Evolutionary conservation across 2,113 vertebrate genomes (phyloP).

Genomic region (Nyctibius bracteatus): DNA sequence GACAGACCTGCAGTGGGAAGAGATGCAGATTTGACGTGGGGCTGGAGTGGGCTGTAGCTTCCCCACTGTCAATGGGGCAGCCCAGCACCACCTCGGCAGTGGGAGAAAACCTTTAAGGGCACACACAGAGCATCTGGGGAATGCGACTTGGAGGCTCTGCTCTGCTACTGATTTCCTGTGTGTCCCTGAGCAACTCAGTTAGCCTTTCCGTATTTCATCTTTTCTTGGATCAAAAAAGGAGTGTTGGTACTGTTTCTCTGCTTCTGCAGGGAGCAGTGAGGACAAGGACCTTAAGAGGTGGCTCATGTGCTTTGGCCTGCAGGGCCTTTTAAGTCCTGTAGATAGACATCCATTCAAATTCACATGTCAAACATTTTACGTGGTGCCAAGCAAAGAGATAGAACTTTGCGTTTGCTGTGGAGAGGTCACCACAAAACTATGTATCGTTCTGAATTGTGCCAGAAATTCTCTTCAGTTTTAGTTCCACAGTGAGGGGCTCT

Average conservation of each 20-base stretch:
- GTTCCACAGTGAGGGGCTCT: background rate
- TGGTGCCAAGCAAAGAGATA: background rate
- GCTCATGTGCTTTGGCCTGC: background rate
- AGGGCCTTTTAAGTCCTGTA: background rate
- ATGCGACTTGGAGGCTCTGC: background rate
- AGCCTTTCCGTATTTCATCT: background rate
- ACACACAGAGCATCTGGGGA: background rate
- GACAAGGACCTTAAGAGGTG: background rate
- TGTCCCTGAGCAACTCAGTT: background rate
- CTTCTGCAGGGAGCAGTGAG: background rate
- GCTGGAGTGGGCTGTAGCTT: background rate
- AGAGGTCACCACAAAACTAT: slow-evolving; percentile 33
- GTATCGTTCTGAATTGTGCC: background rate
- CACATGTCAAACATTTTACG: background rate
- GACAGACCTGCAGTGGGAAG: background rate
- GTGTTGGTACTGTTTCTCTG: background rate
- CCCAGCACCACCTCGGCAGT: background rate
- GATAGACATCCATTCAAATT: background rate
- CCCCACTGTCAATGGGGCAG: background rate
- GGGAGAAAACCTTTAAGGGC: background rate
- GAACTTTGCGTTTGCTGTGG: background rate
- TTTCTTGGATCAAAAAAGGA: background rate
- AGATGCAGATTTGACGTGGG: fast-evolving
- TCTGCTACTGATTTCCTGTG: background rate
- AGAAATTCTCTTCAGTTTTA: slow-evolving; percentile 22